Percentiles rank a stretch among this genome's conserved stretches.
Conservation (phyloP, 1,140 invertebrate genomes). For the Magallana ariakensis region DNA sequence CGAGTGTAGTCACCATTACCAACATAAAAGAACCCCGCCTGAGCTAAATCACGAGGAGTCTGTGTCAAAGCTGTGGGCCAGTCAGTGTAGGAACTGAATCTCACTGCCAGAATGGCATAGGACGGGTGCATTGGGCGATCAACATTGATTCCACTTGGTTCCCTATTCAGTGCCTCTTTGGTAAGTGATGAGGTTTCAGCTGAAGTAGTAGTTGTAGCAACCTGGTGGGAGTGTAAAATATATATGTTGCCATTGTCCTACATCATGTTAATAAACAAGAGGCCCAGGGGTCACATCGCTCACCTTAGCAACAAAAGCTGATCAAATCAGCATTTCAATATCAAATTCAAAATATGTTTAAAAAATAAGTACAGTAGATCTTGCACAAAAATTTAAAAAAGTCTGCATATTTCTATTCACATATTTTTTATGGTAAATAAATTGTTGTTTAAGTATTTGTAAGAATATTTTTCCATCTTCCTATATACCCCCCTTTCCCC, state of each 20-base stretch:
- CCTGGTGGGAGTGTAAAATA: too few species aligned
- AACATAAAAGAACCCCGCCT: slow-evolving; percentile 63
- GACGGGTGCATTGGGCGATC: slow-evolving; percentile 45
- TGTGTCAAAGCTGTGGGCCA: slow-evolving; percentile 55
- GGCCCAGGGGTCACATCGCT: too few species aligned
- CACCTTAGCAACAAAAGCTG: neutral
- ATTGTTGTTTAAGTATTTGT: too few species aligned
- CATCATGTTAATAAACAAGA: neutral
- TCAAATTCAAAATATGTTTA: neutral
- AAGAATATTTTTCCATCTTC: too few species aligned
- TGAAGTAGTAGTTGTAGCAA: too few species aligned
- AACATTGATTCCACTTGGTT: slow-evolving; percentile 40
- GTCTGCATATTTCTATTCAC: too few species aligned
- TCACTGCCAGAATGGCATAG: slow-evolving; percentile 48
- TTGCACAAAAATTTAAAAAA: too few species aligned
- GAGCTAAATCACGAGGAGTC: slow-evolving; percentile 54
- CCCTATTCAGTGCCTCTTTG: neutral
- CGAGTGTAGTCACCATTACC: slow-evolving; percentile 43
- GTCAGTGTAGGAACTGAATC: slow-evolving; percentile 54
- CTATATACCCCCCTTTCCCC: too few species aligned
- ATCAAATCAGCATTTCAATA: neutral
- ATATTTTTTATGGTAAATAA: too few species aligned
- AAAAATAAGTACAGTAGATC: too few species aligned
- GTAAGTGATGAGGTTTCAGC: neutral
- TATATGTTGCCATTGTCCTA: neutral